Percentiles rank a stretch among this genome's conserved stretches.
Conservation (phyloP, 1,140 invertebrate species). For the Atta cephalotes region DNA sequence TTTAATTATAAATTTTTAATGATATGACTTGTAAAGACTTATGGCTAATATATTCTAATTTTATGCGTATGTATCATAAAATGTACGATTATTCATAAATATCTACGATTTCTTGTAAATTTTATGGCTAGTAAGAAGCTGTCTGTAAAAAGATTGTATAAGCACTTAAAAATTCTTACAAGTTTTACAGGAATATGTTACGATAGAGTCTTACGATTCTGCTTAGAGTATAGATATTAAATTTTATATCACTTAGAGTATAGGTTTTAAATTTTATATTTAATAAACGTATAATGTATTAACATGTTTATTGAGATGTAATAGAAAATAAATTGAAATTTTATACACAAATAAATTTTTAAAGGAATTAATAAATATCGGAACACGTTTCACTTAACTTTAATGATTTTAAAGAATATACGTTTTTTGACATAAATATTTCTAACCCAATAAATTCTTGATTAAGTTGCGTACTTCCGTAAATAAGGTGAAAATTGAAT, state of each 20-base stretch:
- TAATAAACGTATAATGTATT: no score
- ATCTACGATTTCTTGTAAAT: no score
- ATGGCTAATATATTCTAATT: no score
- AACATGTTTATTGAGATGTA: neutral
- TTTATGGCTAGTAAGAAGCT: no score
- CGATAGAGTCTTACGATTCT: no score
- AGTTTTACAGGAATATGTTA: no score
- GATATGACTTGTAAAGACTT: no score
- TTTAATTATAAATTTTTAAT: neutral
- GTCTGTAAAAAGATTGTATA: no score
- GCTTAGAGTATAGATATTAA: neutral
- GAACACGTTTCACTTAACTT: neutral
- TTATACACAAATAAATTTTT: neutral
- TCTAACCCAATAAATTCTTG: neutral
- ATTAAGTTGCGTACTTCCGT: neutral
- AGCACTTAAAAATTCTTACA: no score
- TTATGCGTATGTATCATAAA: no score
- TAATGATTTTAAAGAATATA: neutral
- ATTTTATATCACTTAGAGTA: no score
- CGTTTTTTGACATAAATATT: neutral
- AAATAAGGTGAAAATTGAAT: slow-evolving; percentile 14
- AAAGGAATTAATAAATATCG: neutral
- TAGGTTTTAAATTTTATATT: neutral
- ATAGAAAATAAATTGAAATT: neutral
- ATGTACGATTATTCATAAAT: no score